phyloP scores from a whole-genome alignment of 2,797 vertebrate genomes.

The Myiotriccus ornatus region DNA sequence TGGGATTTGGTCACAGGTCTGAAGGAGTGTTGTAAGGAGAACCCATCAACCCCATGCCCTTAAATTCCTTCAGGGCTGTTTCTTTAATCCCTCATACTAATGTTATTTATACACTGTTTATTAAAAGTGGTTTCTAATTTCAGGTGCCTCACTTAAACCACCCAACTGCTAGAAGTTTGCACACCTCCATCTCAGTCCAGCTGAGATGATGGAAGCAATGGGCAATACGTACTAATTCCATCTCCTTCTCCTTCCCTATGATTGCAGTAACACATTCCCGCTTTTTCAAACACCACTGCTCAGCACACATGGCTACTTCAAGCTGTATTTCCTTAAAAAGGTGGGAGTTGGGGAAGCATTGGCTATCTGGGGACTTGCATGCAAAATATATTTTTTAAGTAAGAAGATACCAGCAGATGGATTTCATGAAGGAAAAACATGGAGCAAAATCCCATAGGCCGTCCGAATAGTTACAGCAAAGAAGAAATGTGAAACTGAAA shows the following conservation, averaged over 20 bases:
- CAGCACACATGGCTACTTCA: neutral
- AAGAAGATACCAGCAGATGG: slow-evolving; percentile 5
- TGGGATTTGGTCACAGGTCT: neutral
- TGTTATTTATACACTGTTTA: slow-evolving; percentile 49
- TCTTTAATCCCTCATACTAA: slow-evolving; percentile 52
- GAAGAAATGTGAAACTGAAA: slow-evolving; percentile 1
- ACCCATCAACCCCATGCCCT: neutral
- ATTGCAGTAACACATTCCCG: neutral
- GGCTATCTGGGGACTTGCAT: neutral
- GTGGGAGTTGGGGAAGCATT: neutral
- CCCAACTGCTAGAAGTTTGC: neutral
- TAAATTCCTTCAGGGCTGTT: slow-evolving; percentile 29
- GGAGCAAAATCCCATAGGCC: neutral
- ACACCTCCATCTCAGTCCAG: neutral
- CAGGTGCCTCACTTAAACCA: neutral
- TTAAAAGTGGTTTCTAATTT: slow-evolving; percentile 52
- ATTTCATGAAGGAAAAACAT: slow-evolving; percentile 7
- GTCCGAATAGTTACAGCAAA: neutral
- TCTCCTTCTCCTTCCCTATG: neutral
- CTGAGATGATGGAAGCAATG: neutral
- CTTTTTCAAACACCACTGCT: neutral
- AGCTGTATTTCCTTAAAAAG: neutral
- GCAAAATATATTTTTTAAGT: neutral
- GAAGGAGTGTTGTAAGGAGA: neutral
- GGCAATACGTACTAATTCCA: neutral